These are phyloP conservation scores for Melanostigma gelatinosum DNA, from an alignment of 2,113 vertebrate genomes.

Conservation along the genomic window DNA sequence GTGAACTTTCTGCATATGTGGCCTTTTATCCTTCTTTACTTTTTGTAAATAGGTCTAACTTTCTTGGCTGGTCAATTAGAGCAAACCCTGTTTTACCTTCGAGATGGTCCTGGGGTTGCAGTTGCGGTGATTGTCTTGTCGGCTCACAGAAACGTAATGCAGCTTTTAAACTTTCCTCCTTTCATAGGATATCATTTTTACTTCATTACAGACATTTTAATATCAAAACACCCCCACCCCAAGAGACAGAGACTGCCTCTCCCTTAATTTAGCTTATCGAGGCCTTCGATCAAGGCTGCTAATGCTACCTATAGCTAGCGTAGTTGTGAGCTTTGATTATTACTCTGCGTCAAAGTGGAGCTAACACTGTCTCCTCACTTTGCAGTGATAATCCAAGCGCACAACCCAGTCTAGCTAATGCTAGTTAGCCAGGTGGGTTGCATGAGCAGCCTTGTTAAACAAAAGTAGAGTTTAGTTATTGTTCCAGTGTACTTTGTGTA, in stretches of 20 bases:
- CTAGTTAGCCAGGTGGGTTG: background rate
- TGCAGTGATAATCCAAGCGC: background rate
- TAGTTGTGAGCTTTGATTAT: background rate
- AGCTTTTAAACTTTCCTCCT: no score
- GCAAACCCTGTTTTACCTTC: no score
- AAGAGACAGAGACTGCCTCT: background rate
- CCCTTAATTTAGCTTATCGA: background rate
- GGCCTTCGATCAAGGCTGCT: background rate
- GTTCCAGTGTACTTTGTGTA: background rate
- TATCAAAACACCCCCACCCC: background rate
- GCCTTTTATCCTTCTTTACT: background rate
- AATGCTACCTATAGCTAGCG: background rate
- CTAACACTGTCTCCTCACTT: background rate
- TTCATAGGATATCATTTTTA: background rate
- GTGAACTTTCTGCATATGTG: background rate
- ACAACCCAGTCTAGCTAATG: background rate
- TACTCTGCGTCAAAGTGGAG: background rate
- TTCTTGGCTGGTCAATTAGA: no score
- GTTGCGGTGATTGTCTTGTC: no score
- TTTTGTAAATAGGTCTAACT: no score
- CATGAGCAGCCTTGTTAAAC: background rate
- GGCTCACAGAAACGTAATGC: no score
- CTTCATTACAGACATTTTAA: background rate
- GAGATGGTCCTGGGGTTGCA: no score
- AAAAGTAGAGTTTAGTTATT: background rate